Evolutionary conservation across 2,888 invertebrate species (phyloP).

Genomic region (Amaurobius ferox): DNA sequence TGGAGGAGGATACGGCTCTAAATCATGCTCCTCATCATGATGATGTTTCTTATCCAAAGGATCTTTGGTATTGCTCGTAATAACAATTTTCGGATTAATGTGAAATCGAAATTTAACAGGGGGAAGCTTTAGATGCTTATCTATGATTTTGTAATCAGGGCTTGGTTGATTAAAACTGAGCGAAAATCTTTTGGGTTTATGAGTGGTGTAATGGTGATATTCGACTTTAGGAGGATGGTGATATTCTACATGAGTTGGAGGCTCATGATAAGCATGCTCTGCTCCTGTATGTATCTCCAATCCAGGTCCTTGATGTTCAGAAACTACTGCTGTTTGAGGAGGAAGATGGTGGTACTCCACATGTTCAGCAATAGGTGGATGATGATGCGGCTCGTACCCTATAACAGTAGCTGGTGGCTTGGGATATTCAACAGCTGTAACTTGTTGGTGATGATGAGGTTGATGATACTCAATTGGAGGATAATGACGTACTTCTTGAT

Average conservation of each 20-base stretch:
- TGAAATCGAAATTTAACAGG: conserved; percentile 73
- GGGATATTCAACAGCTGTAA: background rate
- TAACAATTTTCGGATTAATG: conserved; percentile 70
- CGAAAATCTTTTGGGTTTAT: conserved; percentile 53
- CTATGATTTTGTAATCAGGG: conserved; percentile 68
- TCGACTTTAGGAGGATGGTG: conserved; percentile 43
- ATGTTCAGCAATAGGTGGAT: conserved; percentile 12
- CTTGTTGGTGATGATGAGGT: conserved; percentile 2
- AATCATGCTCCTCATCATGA: conserved; percentile 66
- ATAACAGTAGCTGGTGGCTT: conserved; percentile 11
- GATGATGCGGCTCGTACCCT: conserved; percentile 25
- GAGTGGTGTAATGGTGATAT: conserved; percentile 32
- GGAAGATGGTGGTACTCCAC: conserved; percentile 50
- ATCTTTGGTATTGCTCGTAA: conserved; percentile 71
- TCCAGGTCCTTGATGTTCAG: conserved; percentile 42
- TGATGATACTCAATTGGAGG: conserved; percentile 23
- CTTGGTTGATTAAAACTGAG: conserved; percentile 52
- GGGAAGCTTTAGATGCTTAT: conserved; percentile 65
- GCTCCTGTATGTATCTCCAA: conserved; percentile 40
- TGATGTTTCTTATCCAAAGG: conserved; percentile 69
- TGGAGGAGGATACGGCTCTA: conserved; percentile 69
- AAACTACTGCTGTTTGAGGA: conserved; percentile 25
- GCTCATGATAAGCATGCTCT: conserved; percentile 27
- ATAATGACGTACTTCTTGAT: background rate
- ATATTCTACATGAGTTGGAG: conserved; percentile 29